These are phyloP conservation scores for Trachelus stipa DNA, from an alignment of 2,888 invertebrate genomes.

Conservation along the genomic window DNA sequence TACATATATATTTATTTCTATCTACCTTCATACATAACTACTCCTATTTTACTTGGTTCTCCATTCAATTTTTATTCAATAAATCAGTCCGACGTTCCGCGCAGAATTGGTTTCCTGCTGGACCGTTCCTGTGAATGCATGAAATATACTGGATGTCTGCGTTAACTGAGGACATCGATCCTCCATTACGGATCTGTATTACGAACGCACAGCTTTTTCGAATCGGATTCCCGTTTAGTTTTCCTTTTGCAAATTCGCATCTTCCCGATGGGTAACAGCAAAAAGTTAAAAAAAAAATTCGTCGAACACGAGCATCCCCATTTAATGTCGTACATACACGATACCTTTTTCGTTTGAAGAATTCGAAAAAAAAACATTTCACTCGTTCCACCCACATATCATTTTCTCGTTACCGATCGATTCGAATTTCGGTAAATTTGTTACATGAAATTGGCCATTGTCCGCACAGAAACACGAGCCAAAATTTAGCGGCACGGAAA, in stretches of 20 bases:
- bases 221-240: neutral
- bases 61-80: slow-evolving; percentile 9
- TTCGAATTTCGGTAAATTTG: neutral
- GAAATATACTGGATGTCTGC: slow-evolving; percentile 4
- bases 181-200: neutral
- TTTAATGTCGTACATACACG: neutral
- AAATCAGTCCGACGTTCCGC: slow-evolving; percentile 7
- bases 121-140: slow-evolving; percentile 5
- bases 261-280: neutral
- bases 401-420: neutral
- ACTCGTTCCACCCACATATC: neutral
- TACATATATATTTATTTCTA: neutral
- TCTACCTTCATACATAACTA: neutral
- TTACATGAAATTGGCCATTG: neutral
- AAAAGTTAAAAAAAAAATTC: neutral
- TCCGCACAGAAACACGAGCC: neutral
- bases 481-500: neutral
- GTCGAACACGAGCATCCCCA: neutral
- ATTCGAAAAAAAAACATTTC: neutral
- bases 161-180: slow-evolving; percentile 1
- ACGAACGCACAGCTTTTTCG: neutral
- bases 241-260: neutral
- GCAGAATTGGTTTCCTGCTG: slow-evolving; percentile 10
- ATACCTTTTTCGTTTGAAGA: neutral
- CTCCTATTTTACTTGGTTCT: slow-evolving; percentile 4